Evolutionary conservation across 1,140 invertebrate genomes (phyloP), one percentile per base, ranked within the genome.

Genomic region (Bicyclus anynana): DNA sequence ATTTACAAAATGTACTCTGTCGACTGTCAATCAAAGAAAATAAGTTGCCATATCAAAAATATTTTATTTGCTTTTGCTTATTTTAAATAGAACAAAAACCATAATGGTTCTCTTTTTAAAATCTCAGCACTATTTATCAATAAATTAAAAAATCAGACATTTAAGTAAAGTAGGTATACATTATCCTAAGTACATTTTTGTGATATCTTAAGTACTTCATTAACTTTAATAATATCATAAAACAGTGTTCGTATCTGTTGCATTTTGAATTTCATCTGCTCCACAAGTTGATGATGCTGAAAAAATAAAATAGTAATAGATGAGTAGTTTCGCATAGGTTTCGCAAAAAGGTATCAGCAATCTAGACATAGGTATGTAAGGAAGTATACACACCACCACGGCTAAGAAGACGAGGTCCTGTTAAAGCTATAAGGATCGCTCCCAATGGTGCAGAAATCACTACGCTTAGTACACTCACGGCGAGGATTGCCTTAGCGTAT

Each of bases 371-470:
- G 23, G 23, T 26, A 26, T 7, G 3, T 26, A 26, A 26, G 23
- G 18, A 56, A n/a, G 12, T 29, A 35, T 14, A 53, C 65, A 74
- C 62, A 80, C 78, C 33, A 38, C 80, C 59, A 27, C 62, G 67
- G 21, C 48, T 74, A 20, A 98, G 87, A 9, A 98, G 84, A 55
- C 91, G 91, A 0, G 95, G 93, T 0, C 95, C 97, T 0, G 92
- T 90, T 0, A 97, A 64, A 1, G 94, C 93, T 51, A 98, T 97
- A 14, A 96, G 85, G 35, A 97, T 93, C 5, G 97, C 96, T 0
- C 97, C 97, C 2, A 96, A 82, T 0, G 97, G 97, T 0, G 97
- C 97, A 0, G 97, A 98, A 29, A 98, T 79, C 0, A 98, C 88
- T 20, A 99, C 98, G 29, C 95, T 96, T 10, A 98, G 87, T 0